Percentiles rank a stretch among this genome's conserved stretches.
These are phyloP conservation scores for Elgaria multicarinata DNA, from an alignment of 2,113 vertebrate genomes.

Conservation along the genomic window DNA sequence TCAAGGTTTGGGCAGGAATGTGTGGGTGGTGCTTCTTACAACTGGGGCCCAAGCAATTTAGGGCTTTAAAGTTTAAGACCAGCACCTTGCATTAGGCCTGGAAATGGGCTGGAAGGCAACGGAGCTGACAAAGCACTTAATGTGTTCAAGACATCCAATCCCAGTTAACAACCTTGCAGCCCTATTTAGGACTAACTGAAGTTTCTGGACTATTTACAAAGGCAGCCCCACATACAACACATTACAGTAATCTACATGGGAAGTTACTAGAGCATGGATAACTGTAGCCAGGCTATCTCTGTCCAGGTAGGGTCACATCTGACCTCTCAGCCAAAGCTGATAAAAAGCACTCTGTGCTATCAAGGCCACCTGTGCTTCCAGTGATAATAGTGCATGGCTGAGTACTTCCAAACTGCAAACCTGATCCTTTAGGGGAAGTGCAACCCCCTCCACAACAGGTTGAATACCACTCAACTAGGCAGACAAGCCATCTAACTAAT, in stretches of 20 bases:
- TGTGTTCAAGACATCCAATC: neutral
- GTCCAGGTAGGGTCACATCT: neutral
- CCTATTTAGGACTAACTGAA: neutral
- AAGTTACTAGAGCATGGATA: too few relatives aligned
- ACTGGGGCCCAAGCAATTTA: too few relatives aligned
- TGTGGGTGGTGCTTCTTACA: too few relatives aligned
- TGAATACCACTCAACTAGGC: neutral
- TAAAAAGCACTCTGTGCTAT: neutral
- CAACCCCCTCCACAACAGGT: neutral
- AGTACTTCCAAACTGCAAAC: neutral
- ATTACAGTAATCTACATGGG: neutral
- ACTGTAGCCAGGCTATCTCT: too few relatives aligned
- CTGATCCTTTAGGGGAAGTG: neutral
- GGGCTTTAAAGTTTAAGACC: too few relatives aligned
- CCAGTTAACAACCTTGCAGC: neutral
- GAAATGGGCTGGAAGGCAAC: neutral
- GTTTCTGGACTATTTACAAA: neutral
- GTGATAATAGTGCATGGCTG: neutral
- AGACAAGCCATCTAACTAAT: neutral
- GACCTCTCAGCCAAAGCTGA: neutral
- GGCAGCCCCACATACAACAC: neutral
- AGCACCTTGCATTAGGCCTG: too few relatives aligned
- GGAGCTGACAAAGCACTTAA: neutral
- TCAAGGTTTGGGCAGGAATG: too few relatives aligned
- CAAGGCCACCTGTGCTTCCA: neutral